A percentile compares a stretch with the other conserved stretches of the same genome.
phyloP scores from a whole-genome alignment of 2,888 invertebrate species.

The Apamea crenata region DNA sequence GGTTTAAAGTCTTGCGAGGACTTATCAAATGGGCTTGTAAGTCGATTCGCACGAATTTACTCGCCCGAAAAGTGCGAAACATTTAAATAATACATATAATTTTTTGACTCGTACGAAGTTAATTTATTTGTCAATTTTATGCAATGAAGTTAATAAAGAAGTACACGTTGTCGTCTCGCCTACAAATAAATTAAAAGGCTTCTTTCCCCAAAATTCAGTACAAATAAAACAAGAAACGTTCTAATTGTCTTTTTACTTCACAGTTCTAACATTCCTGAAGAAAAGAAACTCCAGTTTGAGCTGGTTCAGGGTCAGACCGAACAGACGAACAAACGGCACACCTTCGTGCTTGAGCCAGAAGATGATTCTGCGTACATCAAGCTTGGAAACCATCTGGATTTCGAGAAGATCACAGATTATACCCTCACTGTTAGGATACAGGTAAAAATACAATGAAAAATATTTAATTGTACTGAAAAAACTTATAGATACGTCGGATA shows the following conservation, averaged over 20 bases:
- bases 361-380: slow-evolving; percentile 94
- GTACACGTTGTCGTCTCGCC: too few relatives aligned
- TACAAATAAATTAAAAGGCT: too few relatives aligned
- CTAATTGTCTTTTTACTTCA: background rate
- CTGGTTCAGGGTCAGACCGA: slow-evolving; percentile 95
- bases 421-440: slow-evolving; percentile 95
- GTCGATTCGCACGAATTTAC: too few relatives aligned
- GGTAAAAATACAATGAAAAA: slow-evolving; percentile 76
- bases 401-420: slow-evolving; percentile 95
- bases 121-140: too few relatives aligned
- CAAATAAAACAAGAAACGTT: background rate
- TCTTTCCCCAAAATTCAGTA: too few relatives aligned
- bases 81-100: too few relatives aligned
- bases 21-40: background rate
- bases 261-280: slow-evolving; percentile 93
- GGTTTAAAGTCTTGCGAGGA: background rate
- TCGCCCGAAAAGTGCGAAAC: too few relatives aligned
- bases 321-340: slow-evolving; percentile 95
- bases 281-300: slow-evolving; percentile 94
- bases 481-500: background rate
- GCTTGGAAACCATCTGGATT: slow-evolving; percentile 94
- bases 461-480: background rate
- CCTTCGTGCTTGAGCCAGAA: slow-evolving; percentile 92
- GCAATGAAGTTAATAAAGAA: too few relatives aligned
- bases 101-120: too few relatives aligned